phyloP scores from a whole-genome alignment of 2,113 vertebrate species.

The Gnathonemus echidnorhynchus region DNA sequence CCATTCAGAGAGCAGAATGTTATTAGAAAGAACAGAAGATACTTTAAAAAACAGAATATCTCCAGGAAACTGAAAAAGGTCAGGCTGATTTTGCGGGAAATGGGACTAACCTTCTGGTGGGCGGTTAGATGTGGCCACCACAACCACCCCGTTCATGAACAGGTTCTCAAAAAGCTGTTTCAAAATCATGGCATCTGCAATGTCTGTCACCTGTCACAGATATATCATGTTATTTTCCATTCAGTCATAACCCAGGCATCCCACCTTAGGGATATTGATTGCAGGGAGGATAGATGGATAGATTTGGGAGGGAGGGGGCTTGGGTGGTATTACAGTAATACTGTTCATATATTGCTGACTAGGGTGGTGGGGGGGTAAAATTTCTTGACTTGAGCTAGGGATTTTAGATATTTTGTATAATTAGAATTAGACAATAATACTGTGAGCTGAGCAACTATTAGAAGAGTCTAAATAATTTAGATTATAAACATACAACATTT shows the following conservation, averaged over 20 bases:
- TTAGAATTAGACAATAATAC: neutral
- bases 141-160: constrained; percentile 86
- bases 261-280: too few relatives aligned
- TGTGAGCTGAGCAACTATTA: neutral
- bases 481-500: constrained; percentile 1
- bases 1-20: neutral
- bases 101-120: constrained; percentile 67
- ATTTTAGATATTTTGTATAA: neutral
- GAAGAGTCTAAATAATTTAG: neutral
- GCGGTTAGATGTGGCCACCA: constrained; percentile 96
- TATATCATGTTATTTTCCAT: constrained; percentile 34
- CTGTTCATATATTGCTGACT: too few relatives aligned
- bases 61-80: neutral
- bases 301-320: too few relatives aligned
- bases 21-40: neutral
- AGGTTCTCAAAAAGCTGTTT: constrained; percentile 99
- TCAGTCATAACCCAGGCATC: neutral
- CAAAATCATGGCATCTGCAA: constrained; percentile 98
- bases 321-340: too few relatives aligned
- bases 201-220: constrained; percentile 87
- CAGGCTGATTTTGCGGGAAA: neutral
- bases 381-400: neutral
- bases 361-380: too few relatives aligned
- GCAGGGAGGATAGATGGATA: too few relatives aligned
- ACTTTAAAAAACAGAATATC: neutral